These are phyloP conservation scores for Thripadectes ignobilis DNA, from an alignment of 2,797 vertebrate genomes.

Conservation along the genomic window DNA sequence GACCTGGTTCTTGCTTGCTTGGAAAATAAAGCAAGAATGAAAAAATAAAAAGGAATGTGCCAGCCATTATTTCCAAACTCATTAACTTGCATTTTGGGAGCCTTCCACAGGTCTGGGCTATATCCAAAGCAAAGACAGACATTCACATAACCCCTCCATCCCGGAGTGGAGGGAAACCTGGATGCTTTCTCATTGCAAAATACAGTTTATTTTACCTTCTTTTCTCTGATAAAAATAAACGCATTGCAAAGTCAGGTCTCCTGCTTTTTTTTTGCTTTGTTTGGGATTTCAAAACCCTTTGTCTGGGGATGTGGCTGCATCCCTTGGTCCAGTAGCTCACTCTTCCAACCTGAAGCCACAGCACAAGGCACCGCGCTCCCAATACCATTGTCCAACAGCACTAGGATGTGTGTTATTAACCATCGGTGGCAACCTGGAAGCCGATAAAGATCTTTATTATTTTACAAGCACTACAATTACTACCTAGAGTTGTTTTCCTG, in stretches of 20 bases:
- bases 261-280: background rate
- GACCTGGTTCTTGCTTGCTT: background rate
- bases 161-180: background rate
- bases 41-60: background rate
- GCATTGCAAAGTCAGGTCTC: too few species aligned
- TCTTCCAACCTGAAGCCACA: background rate
- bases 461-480: background rate
- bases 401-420: background rate
- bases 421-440: background rate
- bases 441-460: background rate
- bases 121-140: background rate
- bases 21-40: background rate
- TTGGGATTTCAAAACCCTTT: background rate
- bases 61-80: background rate
- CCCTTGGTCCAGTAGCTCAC: background rate
- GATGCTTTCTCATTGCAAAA: background rate
- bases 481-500: background rate
- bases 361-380: background rate
- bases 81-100: background rate
- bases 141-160: background rate
- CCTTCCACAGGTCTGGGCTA: background rate
- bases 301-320: background rate
- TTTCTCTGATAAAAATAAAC: background rate
- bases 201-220: background rate
- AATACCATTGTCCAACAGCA: background rate